Conservation (phyloP, 2,113 vertebrate genomes). For the Turdus rufiventris region DNA sequence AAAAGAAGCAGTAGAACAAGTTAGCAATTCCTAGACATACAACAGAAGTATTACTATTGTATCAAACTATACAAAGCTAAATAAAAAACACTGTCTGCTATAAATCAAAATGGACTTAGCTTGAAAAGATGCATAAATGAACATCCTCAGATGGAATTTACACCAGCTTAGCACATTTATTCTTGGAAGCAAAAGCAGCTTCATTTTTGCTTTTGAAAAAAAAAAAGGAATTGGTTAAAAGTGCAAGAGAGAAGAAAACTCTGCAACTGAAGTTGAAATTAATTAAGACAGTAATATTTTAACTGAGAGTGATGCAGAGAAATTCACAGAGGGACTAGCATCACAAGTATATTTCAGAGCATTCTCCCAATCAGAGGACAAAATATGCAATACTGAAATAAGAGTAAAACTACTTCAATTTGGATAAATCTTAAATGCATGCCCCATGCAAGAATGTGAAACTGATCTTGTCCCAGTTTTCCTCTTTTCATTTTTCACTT, state of each 20-base stretch:
- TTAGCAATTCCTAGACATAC: neutral
- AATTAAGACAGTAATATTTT: neutral
- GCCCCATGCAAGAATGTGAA: neutral
- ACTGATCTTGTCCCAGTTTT: neutral
- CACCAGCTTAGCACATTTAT: neutral
- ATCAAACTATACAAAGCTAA: neutral
- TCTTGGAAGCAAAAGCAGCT: neutral
- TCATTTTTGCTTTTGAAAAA: neutral
- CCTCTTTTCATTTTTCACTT: neutral
- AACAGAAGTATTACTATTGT: neutral
- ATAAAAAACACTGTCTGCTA: neutral
- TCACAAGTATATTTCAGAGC: neutral
- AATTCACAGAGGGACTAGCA: neutral
- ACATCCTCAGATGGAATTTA: neutral
- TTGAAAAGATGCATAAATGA: neutral
- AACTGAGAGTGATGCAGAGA: neutral
- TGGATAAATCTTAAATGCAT: neutral
- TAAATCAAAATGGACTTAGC: neutral
- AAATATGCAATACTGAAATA: neutral
- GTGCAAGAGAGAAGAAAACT: neutral
- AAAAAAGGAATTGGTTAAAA: neutral
- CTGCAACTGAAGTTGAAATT: neutral
- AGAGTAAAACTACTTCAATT: neutral
- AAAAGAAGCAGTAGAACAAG: neutral
- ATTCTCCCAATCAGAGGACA: neutral